These are phyloP conservation scores for Neopelma chrysocephalum DNA, from an alignment of 2,797 vertebrate genomes.

Conservation along the genomic window DNA sequence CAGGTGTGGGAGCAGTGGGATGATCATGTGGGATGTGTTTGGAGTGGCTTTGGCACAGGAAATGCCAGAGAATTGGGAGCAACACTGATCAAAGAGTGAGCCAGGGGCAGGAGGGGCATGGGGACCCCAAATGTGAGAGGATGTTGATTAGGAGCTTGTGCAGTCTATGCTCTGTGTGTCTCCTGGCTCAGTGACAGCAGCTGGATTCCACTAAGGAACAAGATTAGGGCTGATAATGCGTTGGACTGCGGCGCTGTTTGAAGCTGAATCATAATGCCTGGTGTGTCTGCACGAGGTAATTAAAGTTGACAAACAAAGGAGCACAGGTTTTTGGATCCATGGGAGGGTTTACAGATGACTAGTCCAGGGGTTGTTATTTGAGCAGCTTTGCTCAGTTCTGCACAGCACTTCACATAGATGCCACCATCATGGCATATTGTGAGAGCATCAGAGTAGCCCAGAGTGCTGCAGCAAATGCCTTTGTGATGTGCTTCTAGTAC, in stretches of 20 bases:
- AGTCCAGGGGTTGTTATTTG: background rate
- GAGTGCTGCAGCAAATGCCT: background rate
- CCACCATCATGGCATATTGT: background rate
- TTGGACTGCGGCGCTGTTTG: background rate
- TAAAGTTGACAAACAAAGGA: background rate
- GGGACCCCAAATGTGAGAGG: background rate
- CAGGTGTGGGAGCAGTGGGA: fast-evolving
- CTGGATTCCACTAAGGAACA: background rate
- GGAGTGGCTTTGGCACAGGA: background rate
- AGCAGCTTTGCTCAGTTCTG: background rate
- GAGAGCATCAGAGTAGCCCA: background rate
- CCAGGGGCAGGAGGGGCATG: fast-evolving
- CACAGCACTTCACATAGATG: background rate
- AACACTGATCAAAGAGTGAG: background rate
- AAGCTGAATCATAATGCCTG: background rate
- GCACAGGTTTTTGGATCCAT: background rate
- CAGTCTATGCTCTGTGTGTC: background rate
- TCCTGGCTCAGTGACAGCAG: background rate
- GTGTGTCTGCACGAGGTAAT: background rate
- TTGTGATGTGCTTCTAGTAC: background rate
- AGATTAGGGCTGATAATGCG: background rate
- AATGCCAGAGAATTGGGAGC: background rate
- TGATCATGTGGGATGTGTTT: background rate
- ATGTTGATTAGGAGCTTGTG: background rate
- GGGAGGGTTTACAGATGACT: background rate